phyloP scores from a whole-genome alignment of 1,140 invertebrate genomes.

The Cepaea nemoralis region DNA sequence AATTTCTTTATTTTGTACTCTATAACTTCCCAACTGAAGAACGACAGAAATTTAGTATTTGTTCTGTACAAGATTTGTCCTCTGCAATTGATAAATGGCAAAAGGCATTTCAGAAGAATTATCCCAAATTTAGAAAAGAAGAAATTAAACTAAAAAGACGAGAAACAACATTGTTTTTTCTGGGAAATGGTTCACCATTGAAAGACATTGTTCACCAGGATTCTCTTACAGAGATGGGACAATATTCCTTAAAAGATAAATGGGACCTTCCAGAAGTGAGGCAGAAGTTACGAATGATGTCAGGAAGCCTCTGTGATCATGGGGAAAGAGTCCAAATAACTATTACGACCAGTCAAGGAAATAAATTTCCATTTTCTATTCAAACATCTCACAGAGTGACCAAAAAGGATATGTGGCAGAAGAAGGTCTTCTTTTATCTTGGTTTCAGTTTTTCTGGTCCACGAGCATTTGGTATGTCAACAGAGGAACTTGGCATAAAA shows the following conservation, averaged over 20 bases:
- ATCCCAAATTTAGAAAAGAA: conserved; percentile 19
- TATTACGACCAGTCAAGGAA: neutral
- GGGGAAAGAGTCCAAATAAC: neutral
- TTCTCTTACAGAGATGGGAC: neutral
- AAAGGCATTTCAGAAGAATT: conserved; percentile 17
- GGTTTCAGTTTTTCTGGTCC: conserved; percentile 52
- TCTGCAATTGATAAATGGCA: neutral
- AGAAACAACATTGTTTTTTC: conserved; percentile 33
- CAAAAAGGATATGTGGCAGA: conserved; percentile 30
- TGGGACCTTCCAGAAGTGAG: conserved; percentile 19
- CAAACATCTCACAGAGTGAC: conserved; percentile 3
- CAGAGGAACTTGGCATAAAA: conserved; percentile 19
- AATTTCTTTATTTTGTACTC: conserved; percentile 7
- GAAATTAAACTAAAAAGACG: neutral
- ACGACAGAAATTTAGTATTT: neutral
- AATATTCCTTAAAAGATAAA: neutral
- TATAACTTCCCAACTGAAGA: conserved; percentile 35
- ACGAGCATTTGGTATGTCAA: conserved; percentile 46
- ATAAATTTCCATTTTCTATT: neutral
- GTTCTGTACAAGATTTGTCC: neutral
- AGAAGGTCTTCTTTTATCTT: conserved; percentile 43
- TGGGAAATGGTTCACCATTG: conserved; percentile 15
- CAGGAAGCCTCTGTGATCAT: conserved; percentile 1
- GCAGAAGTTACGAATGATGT: conserved; percentile 19
- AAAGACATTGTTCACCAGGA: conserved; percentile 23